Conservation (phyloP, 2,888 invertebrate species). For the Dicycla oo region DNA sequence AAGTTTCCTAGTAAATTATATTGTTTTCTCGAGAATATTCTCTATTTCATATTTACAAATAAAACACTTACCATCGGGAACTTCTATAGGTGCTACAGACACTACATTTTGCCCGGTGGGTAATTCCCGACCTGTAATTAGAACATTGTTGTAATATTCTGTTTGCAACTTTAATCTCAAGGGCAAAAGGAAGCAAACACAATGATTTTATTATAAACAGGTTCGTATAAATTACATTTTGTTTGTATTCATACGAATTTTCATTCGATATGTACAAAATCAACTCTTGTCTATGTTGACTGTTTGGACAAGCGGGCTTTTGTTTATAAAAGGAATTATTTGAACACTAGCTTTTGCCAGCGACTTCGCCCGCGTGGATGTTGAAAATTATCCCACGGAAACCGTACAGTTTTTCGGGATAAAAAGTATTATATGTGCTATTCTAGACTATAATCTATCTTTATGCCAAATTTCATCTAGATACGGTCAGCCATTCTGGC, state of each 20-base stretch:
- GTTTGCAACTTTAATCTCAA: constrained; percentile 35
- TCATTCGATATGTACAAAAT: constrained; percentile 33
- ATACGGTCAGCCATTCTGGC: too few relatives aligned
- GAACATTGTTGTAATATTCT: constrained; percentile 70
- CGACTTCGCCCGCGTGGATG: too few relatives aligned
- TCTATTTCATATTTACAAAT: constrained; percentile 51
- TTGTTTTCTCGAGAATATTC: constrained; percentile 26
- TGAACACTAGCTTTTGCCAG: too few relatives aligned
- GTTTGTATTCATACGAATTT: constrained; percentile 38
- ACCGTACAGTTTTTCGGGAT: too few relatives aligned
- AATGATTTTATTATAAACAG: constrained; percentile 3
- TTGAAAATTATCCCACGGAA: too few relatives aligned
- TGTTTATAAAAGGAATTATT: constrained; percentile 40
- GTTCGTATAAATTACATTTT: constrained; percentile 17
- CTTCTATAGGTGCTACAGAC: constrained; percentile 88
- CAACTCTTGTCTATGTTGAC: constrained; percentile 1
- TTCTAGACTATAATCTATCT: too few relatives aligned
- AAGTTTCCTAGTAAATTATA: constrained; percentile 2
- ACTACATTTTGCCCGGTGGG: constrained; percentile 88
- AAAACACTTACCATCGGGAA: constrained; percentile 85
- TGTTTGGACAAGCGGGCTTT: constrained; percentile 19
- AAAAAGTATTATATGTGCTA: too few relatives aligned
- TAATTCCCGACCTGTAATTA: constrained; percentile 87
- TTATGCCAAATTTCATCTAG: too few relatives aligned
- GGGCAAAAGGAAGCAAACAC: constrained; percentile 23